phyloP scores from a whole-genome alignment of 1,140 invertebrate species.

The Platorchestia sp. region DNA sequence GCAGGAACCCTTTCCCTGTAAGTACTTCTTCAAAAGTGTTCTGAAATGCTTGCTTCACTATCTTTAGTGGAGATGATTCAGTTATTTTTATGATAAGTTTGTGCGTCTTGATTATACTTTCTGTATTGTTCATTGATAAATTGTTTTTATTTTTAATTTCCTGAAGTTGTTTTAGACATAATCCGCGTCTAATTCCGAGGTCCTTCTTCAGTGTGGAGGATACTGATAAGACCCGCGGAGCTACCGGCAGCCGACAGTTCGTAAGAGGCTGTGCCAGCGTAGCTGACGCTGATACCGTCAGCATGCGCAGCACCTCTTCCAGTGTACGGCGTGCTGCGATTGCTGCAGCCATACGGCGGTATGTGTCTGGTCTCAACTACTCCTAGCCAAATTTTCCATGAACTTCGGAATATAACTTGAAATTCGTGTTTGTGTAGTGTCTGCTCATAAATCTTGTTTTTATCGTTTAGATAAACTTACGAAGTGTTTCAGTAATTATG shows the following conservation, averaged over 20 bases:
- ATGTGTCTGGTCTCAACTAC: too few species aligned
- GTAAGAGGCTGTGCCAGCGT: not conserved
- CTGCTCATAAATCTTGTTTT: too few species aligned
- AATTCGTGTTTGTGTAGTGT: too few species aligned
- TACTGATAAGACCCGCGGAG: not conserved
- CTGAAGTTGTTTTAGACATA: not conserved
- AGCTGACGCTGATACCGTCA: slow-evolving; percentile 57
- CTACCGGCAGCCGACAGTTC: not conserved
- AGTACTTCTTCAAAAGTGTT: too few species aligned
- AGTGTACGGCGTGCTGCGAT: not conserved
- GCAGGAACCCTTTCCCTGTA: not conserved
- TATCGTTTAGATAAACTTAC: too few species aligned
- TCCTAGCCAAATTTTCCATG: too few species aligned
- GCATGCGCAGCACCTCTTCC: slow-evolving; percentile 58
- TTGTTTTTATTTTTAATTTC: not conserved
- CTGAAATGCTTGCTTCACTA: not conserved
- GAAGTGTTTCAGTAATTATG: too few species aligned
- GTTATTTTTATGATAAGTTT: not conserved
- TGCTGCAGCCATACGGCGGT: not conserved
- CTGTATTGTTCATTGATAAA: not conserved
- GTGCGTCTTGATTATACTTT: not conserved
- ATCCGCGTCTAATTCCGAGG: not conserved
- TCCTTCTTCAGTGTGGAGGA: not conserved
- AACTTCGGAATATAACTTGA: too few species aligned
- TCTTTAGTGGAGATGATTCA: not conserved